Base-by-base conservation (phyloP, 2,797 vertebrate species). In the Melopsittacus undulatus region DNA sequence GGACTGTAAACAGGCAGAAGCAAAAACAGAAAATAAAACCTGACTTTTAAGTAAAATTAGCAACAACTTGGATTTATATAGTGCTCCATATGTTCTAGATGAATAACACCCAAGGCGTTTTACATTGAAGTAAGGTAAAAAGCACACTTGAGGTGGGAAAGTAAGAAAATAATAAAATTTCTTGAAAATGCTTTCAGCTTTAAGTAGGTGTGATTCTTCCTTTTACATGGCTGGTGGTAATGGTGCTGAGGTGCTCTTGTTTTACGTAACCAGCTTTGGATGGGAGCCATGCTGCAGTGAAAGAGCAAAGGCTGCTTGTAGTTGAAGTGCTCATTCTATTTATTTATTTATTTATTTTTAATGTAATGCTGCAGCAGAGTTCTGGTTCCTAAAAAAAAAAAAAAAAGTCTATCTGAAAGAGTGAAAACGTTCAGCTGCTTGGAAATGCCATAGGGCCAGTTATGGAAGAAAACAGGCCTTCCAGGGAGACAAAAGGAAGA, bases 1-100 rank as follows among this genome's bases (percentile, higher is more conserved):
- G 95, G 94, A 94, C 72, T 78, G 34, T 97, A 97, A 97, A 97
- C 90, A 97, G 94, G 94, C 83, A 97, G 95, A 96, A 95, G 94
- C 92, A 87, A 98, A 96, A 97, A 96, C 72, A 96, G 93, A 95
- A 97, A 98, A 97, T 97, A 97, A 97, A 97, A 94, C 89, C 95
- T 95, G 96, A 96, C 95, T 96, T 98, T 97, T 97, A 98, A 97
- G 96, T 97, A 96, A 97, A 97, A 97, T 97, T 97, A 97, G 94
- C 96, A 97, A 95, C 97, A 95, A 96, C 90, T 96, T 95, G 88
- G 96, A 97, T 97, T 97, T 97, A 97, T 96, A 96, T 94, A 97
- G 95, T 73, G 79, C 70, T 96, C 96, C 96, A 95, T 96, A 97
- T 97, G 97, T 96, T 97, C 94, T 93, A 87, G 78, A 91, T 90